Percentiles rank a stretch among this genome's conserved stretches.
Conservation (phyloP, 1,140 invertebrate species). For the Agrilus planipennis region DNA sequence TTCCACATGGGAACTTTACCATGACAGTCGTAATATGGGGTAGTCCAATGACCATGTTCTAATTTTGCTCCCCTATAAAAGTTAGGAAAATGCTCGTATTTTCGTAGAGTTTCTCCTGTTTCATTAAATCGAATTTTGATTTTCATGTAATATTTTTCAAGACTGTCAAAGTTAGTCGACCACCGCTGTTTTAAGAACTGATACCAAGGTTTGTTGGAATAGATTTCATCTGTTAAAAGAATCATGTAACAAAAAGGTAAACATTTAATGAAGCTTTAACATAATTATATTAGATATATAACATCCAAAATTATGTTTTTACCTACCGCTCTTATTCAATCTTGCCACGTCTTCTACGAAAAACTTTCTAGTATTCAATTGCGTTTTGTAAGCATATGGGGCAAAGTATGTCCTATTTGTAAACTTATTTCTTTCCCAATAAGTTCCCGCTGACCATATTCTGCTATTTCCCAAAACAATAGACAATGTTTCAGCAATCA, state of each 20-base stretch:
- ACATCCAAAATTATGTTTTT: conserved; percentile 5
- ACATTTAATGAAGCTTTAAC: neutral
- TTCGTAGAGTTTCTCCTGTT: conserved; percentile 65
- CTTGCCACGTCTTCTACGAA: conserved; percentile 79
- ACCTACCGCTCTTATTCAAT: conserved; percentile 57
- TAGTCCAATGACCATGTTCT: conserved; percentile 84
- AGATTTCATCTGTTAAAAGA: conserved; percentile 49
- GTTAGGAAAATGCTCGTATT: conserved; percentile 84
- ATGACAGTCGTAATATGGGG: conserved; percentile 88
- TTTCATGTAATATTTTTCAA: conserved; percentile 88
- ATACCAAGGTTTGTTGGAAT: conserved; percentile 78
- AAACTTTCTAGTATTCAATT: conserved; percentile 70
- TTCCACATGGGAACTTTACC: conserved; percentile 90
- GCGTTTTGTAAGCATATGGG: conserved; percentile 84
- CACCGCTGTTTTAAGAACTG: conserved; percentile 81
- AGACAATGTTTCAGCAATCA: conserved; percentile 86
- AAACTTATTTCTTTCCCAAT: conserved; percentile 94
- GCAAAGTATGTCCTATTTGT: conserved; percentile 86
- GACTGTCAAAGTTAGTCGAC: conserved; percentile 83
- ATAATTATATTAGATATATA: neutral
- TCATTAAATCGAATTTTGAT: conserved; percentile 85
- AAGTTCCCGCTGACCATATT: conserved; percentile 84
- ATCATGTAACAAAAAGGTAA: neutral
- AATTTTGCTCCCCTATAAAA: conserved; percentile 78
- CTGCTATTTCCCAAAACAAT: conserved; percentile 82